phyloP scores from a whole-genome alignment of 2,888 invertebrate genomes.

The Lepidonotus clava region DNA sequence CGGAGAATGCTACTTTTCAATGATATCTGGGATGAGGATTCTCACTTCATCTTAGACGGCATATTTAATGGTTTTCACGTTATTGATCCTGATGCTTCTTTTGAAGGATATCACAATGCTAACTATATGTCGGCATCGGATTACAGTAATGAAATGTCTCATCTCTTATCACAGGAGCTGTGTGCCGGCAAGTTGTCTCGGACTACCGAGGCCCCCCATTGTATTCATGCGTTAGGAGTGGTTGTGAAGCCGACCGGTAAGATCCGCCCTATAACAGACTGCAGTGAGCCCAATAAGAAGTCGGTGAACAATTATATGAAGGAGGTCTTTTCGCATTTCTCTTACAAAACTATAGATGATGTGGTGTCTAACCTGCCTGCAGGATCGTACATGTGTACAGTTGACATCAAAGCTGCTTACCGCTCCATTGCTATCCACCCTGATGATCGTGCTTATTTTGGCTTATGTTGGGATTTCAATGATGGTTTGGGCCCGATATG shows the following conservation, averaged over 20 bases:
- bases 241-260: background rate
- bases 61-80: too few relatives aligned
- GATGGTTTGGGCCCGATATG: background rate
- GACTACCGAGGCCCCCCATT: background rate
- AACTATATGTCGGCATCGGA: background rate
- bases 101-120: too few relatives aligned
- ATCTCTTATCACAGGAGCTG: background rate
- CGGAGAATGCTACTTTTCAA: too few relatives aligned
- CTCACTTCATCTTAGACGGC: too few relatives aligned
- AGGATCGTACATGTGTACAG: background rate
- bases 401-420: background rate
- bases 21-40: too few relatives aligned
- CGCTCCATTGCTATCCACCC: background rate
- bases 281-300: background rate
- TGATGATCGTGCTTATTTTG: background rate
- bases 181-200: background rate
- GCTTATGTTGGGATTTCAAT: background rate
- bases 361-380: background rate
- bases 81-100: too few relatives aligned
- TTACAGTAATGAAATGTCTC: background rate
- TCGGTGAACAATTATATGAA: background rate
- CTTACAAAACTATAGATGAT: background rate
- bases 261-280: background rate
- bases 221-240: background rate
- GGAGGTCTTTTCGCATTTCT: background rate